phyloP scores from a whole-genome alignment of 2,888 invertebrate genomes.

The Lepidonotus clava region DNA sequence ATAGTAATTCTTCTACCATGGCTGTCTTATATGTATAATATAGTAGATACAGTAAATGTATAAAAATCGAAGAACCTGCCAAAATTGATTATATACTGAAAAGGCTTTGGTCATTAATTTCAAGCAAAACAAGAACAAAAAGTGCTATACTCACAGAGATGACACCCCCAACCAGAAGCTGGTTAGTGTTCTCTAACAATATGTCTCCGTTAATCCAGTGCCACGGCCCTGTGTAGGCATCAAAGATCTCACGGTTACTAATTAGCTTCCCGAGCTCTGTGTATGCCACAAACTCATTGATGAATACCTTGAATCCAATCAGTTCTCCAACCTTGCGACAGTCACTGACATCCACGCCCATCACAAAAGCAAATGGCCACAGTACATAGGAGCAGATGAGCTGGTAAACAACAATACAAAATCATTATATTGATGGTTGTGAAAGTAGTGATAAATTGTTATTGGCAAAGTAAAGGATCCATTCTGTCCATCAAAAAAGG shows the following conservation, averaged over 20 bases:
- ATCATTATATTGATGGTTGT: background rate
- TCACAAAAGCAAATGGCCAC: constrained; percentile 92
- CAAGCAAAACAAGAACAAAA: no score
- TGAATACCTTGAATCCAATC: constrained; percentile 92
- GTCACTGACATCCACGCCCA: constrained; percentile 86
- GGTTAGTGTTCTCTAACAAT: background rate
- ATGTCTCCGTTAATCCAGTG: constrained; percentile 22
- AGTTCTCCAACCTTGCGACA: constrained; percentile 89
- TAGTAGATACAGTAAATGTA: no score
- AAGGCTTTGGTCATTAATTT: no score
- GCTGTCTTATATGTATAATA: no score
- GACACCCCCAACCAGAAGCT: constrained; percentile 39
- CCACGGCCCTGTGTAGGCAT: background rate
- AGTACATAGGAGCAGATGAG: constrained; percentile 90
- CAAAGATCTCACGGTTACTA: constrained; percentile 21
- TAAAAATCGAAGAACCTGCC: no score
- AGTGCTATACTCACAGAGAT: constrained; percentile 47
- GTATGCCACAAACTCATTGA: constrained; percentile 97
- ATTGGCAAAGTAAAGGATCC: background rate
- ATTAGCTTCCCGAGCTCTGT: constrained; percentile 83
- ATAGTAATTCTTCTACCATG: no score
- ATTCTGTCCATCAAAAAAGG: background rate
- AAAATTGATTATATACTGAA: no score
- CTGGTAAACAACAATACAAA: constrained; percentile 64
- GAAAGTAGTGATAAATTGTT: background rate